Evolutionary conservation across 2,797 vertebrate genomes (phyloP).

Genomic region (Esox lucius): DNA sequence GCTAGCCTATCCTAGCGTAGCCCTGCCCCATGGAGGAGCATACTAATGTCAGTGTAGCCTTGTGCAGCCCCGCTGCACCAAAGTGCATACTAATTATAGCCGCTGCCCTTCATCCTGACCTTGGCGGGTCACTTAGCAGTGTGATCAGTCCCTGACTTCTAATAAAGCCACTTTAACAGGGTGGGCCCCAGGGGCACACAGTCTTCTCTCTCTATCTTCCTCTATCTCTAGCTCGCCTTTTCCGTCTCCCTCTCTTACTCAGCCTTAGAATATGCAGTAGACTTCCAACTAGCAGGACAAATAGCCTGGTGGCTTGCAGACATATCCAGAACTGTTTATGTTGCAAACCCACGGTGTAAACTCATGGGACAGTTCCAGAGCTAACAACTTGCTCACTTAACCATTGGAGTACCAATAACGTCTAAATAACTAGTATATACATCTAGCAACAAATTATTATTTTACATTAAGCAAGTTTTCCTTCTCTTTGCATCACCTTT

Average conservation of each 20-base stretch:
- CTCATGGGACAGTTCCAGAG: no score
- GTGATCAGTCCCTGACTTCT: constrained; percentile 99
- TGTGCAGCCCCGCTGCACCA: constrained; percentile 80
- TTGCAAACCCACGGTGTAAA: no score
- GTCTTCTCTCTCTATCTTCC: constrained; percentile 75
- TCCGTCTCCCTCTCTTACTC: constrained; percentile 23
- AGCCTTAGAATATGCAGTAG: background rate
- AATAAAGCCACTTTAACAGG: constrained; percentile 96
- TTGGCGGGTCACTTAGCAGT: constrained; percentile 95
- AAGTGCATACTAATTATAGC: constrained; percentile 96
- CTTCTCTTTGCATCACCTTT: background rate
- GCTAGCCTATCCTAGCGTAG: constrained; percentile 47
- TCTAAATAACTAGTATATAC: no score
- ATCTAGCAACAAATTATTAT: no score
- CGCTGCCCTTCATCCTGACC: constrained; percentile 92
- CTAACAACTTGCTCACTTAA: no score
- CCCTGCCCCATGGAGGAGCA: constrained; percentile 56
- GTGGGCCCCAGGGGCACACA: constrained; percentile 86
- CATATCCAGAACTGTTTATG: no score
- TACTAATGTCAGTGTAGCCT: constrained; percentile 75
- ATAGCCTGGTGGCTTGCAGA: no score
- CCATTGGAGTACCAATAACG: no score
- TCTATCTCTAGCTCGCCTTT: constrained; percentile 76
- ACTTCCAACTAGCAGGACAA: no score
- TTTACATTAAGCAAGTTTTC: background rate